Evolutionary conservation across 2,797 vertebrate genomes (phyloP).

Genomic region (Scolopax bukidnonensis): DNA sequence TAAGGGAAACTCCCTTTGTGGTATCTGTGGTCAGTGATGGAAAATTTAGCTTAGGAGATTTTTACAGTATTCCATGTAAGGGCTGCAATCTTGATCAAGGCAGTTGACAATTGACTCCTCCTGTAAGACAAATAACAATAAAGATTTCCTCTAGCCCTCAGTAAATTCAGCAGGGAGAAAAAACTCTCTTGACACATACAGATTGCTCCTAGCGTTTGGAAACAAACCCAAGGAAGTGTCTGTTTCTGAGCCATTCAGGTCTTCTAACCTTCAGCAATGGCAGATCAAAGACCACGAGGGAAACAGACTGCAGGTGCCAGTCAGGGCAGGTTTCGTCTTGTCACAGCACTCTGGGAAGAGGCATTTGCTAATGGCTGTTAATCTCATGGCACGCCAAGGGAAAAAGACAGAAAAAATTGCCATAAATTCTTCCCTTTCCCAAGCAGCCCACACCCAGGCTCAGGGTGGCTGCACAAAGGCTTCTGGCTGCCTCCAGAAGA

Average conservation of each 20-base stretch:
- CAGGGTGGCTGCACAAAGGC: neutral
- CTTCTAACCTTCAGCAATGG: constrained; percentile 59
- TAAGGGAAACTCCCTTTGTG: neutral
- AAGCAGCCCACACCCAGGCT: neutral
- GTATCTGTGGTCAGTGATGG: neutral
- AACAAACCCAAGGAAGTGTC: neutral
- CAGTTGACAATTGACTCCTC: neutral
- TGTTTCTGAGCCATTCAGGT: constrained; percentile 11
- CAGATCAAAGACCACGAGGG: constrained; percentile 52
- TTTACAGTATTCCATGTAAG: neutral
- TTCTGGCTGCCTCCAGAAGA: neutral
- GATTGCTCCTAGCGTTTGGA: neutral
- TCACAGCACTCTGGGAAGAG: constrained; percentile 8
- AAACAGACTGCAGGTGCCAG: constrained; percentile 59
- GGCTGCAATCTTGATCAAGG: neutral
- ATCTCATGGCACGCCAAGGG: constrained; percentile 13
- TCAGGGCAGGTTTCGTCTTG: constrained; percentile 59
- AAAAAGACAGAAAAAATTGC: constrained; percentile 6
- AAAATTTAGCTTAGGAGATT: neutral
- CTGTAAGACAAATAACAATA: neutral
- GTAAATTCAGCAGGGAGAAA: neutral
- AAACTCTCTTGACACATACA: neutral
- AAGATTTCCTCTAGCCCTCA: neutral
- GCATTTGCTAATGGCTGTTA: constrained; percentile 44
- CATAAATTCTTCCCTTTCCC: constrained; percentile 19